Base-by-base conservation (phyloP, 2,797 vertebrate genomes). In the Acanthiza pusilla region DNA sequence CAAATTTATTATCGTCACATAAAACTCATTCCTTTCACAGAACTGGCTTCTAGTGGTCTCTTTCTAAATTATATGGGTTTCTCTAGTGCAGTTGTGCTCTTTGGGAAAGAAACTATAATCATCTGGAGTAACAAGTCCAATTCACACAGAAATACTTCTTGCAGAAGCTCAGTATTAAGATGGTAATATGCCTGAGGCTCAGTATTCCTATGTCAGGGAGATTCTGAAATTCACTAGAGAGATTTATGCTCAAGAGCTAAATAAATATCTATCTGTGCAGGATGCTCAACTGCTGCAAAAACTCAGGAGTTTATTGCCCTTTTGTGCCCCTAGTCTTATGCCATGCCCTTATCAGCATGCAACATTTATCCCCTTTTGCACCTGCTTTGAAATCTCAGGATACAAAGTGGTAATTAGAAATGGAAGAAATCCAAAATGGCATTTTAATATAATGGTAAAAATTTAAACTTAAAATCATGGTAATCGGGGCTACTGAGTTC, bases 21-120 rank as follows among this genome's bases (percentile, higher is more conserved):
- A 93, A 96, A 93, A 80, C 34, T 85, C 34, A 91, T 77, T 96
- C 63, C 36, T 92, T 79, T 89, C 84, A 89, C 32, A 67, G 65
- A 93, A 63, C 50, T 80, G 65, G 61, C 38, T 96, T 93, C 72
- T 77, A 77, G 57, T 38, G 2, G 0, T 66, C 47, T 78, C n/a
- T 85, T 79, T 87, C 65, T 74, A 79, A 95, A 79, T 91, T 87
- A 79, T 82, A 51, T 67, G n/a, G 25, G 45, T 65, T 89, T 86
- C 67, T 89, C 30, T 25, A 80, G 71, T 1, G 1, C 62, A 81
- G 63, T 73, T 92, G 32, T 91, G 43, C 53, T 80, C 5, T 91
- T 88, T 77, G 61, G 62, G 60, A 94, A 88, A 82, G 70, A 38
- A 77, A 63, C 77, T 87, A 12, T 67, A 74, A 79, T 77, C 19